Percentiles rank a stretch among this genome's conserved stretches.
phyloP scores from a whole-genome alignment of 2,113 vertebrate genomes.

The Dendropsophus ebraccatus region DNA sequence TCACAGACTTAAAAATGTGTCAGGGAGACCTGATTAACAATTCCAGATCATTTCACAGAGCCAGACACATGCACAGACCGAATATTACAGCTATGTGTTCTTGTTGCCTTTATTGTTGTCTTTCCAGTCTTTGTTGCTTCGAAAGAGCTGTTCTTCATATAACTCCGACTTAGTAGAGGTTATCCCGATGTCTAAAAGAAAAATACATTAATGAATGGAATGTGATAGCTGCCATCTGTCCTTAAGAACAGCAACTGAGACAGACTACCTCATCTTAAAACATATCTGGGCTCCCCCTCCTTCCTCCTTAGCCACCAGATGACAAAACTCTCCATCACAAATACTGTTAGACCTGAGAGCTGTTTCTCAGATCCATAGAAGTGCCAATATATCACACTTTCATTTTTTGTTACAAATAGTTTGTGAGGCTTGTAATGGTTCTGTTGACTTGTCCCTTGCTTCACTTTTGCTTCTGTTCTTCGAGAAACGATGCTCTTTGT shows the following conservation, averaged over 20 bases:
- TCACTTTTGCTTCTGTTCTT: conserved; percentile 53
- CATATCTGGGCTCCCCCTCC: conserved; percentile 43
- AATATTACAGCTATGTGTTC: not conserved
- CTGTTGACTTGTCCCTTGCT: conserved; percentile 56
- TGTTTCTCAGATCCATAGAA: conserved; percentile 40
- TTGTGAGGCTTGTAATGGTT: conserved; percentile 52
- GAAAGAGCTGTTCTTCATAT: conserved; percentile 6
- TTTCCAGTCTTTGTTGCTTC: not conserved
- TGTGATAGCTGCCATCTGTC: conserved; percentile 57
- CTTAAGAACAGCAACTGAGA: conserved; percentile 48
- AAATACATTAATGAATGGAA: conserved; percentile 55
- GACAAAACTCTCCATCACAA: conserved; percentile 57
- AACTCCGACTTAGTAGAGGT: conserved; percentile 9
- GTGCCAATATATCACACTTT: conserved; percentile 53
- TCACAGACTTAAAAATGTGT: not conserved
- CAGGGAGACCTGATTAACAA: not conserved
- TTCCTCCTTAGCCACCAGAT: conserved; percentile 51
- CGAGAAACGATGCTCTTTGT: conserved; percentile 35
- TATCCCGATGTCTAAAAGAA: conserved; percentile 40
- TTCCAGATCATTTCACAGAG: not conserved
- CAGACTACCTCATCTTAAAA: conserved; percentile 54
- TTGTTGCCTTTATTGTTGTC: not conserved
- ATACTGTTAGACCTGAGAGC: conserved; percentile 48
- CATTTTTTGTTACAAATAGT: conserved; percentile 53
- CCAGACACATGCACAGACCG: not conserved